Percentiles rank a stretch among this genome's conserved stretches.
These are phyloP conservation scores for Actenoides hombroni DNA, from an alignment of 2,113 vertebrate genomes.

Conservation along the genomic window DNA sequence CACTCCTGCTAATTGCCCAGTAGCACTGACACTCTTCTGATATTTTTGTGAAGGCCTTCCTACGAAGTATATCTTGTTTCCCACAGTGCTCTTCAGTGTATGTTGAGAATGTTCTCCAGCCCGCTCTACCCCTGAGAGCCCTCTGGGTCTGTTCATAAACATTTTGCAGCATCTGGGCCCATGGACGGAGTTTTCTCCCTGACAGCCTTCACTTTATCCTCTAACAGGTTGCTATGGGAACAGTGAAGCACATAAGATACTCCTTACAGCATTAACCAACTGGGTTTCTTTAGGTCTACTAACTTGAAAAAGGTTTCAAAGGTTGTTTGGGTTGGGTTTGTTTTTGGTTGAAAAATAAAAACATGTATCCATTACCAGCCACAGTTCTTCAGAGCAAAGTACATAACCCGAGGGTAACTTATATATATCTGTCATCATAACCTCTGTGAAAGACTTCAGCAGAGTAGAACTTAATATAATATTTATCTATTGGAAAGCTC, in stretches of 20 bases:
- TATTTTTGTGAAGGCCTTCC: not conserved
- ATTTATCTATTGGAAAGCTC: not conserved
- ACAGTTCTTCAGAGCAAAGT: not conserved
- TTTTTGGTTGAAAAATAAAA: not conserved
- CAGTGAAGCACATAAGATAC: not conserved
- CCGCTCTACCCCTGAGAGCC: not conserved
- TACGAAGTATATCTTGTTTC: not conserved
- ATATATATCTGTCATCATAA: not conserved
- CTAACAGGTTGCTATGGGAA: conserved; percentile 25
- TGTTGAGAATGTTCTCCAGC: not conserved
- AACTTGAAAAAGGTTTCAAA: not conserved
- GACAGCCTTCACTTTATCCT: not conserved
- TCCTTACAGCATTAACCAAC: not conserved
- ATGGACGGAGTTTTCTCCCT: not conserved
- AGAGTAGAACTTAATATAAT: not conserved
- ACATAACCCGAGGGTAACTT: not conserved
- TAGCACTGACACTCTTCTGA: not conserved
- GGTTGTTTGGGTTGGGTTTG: not conserved
- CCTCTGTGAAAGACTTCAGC: not conserved
- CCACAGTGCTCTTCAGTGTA: not conserved
- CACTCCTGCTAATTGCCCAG: not conserved
- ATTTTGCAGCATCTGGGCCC: not conserved
- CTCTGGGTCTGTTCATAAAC: not conserved
- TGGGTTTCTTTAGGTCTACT: not conserved
- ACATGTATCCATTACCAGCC: not conserved